These are phyloP conservation scores for Eulithis testata DNA, from an alignment of 2,888 invertebrate genomes.

Conservation along the genomic window DNA sequence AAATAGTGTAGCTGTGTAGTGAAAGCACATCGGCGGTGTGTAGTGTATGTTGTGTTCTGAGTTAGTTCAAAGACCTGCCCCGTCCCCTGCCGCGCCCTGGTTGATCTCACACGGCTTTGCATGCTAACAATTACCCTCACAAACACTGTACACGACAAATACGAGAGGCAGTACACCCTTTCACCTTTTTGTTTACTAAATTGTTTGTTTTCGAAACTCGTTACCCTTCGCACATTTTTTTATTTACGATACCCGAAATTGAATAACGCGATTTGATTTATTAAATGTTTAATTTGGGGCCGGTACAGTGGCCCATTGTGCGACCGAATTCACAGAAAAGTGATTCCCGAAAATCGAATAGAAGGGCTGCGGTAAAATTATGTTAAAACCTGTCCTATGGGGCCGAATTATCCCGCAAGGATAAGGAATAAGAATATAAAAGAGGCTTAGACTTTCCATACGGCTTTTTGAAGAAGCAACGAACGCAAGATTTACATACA, in stretches of 20 bases:
- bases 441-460: constrained; percentile 80
- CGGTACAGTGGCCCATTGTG: constrained; percentile 44
- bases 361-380: constrained; percentile 77
- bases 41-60: constrained; percentile 6
- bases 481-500: constrained; percentile 79
- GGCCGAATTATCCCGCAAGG: constrained; percentile 81
- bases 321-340: constrained; percentile 65
- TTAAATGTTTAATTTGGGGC: constrained; percentile 72
- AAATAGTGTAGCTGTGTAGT: constrained; percentile 38
- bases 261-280: constrained; percentile 72
- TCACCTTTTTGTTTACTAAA: constrained; percentile 71
- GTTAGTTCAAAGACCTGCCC: constrained; percentile 62
- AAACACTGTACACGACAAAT: constrained; percentile 72
- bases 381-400: constrained; percentile 82
- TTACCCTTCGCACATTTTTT: constrained; percentile 71
- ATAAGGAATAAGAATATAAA: constrained; percentile 82
- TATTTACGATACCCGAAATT: constrained; percentile 74
- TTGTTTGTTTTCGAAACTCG: constrained; percentile 79
- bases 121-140: constrained; percentile 76
- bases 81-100: constrained; percentile 54
- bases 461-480: constrained; percentile 75
- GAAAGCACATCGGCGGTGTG: constrained; percentile 24
- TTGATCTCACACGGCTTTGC: constrained; percentile 74
- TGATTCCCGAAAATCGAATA: constrained; percentile 61
- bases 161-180: constrained; percentile 65